Evolutionary conservation across 30 jellyfish, hydroid and myxozoan species (phyloP).

Genomic region (Pseudorhiza aurosa): DNA sequence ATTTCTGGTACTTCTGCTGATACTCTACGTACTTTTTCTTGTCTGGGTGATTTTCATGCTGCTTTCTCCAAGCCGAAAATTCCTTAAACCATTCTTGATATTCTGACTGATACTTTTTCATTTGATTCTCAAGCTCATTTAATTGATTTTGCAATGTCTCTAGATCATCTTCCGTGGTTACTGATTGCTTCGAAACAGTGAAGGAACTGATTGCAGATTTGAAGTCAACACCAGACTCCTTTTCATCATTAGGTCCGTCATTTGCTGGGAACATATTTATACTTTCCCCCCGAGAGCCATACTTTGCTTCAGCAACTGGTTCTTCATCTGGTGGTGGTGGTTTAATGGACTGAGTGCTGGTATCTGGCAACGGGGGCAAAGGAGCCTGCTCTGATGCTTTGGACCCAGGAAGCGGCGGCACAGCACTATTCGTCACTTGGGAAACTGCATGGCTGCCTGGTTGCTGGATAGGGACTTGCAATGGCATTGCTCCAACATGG

Average conservation of each 20-base stretch:
- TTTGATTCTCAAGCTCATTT: conserved; percentile 74
- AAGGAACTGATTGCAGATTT: conserved; percentile 27
- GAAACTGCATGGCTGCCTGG: conserved; percentile 8
- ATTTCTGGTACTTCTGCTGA: conserved; percentile 84
- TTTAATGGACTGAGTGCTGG: too few species aligned
- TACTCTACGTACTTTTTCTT: conserved; percentile 86
- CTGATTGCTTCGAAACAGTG: conserved; percentile 23
- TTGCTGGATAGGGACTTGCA: conserved; percentile 22
- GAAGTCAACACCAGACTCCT: conserved; percentile 2
- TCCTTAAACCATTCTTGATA: conserved; percentile 92
- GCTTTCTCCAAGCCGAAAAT: conserved; percentile 83
- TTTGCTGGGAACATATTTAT: neutral
- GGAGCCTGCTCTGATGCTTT: conserved; percentile 40
- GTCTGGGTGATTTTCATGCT: conserved; percentile 94
- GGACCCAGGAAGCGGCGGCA: conserved; percentile 41
- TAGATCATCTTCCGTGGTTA: conserved; percentile 30
- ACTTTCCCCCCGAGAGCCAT: neutral
- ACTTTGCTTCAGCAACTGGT: neutral
- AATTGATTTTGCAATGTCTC: conserved; percentile 59
- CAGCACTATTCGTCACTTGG: neutral
- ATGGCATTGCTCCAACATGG: conserved; percentile 17
- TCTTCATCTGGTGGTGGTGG: conserved; percentile 67
- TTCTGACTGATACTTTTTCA: conserved; percentile 82
- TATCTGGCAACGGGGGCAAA: conserved; percentile 61
- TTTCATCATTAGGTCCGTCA: neutral